Evolutionary conservation across 1,140 invertebrate species (phyloP), one percentile per base, ranked within the genome.

Genomic region (Grapholita molesta): DNA sequence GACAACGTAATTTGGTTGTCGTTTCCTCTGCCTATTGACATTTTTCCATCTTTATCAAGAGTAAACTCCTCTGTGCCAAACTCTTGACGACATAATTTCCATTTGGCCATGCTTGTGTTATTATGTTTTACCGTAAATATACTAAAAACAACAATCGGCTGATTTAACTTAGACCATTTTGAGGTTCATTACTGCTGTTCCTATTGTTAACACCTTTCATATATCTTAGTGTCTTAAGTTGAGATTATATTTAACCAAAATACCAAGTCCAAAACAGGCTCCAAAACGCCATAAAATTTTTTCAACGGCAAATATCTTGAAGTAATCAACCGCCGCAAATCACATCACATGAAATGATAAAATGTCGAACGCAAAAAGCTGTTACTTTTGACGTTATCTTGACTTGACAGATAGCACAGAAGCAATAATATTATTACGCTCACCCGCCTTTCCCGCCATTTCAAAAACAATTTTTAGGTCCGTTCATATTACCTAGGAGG

Each of bases 11-110:
- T 80, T 15, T 69, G 82, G 72, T 89, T 91, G 23, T 82, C 71
- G 4, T 71, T 48, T 33, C 80, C 83, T 76, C 87, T 74, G 28
- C 88, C 88, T 18, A 91, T 74, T 23, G 83, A 83, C 21, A 86
- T 70, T 71, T 83, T 78, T 38, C 84, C 80, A 7, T 79, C 84
- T 73, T 85, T 81, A 9, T 65, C 48, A 21, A 89, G 73, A 48
- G 74, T 73, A 68, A 72, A 83, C 70, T 82, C 79, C 67, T 90
- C 86, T 66, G 67, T 72, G 42, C 86, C 80, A 75, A 74, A 86
- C 21, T 66, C 68, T 79, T 84, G 81, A 3, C 89, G 77, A 73
- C 70, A 74, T 73, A 91, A 73, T 68, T 88, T 91, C 89, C 89
- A 91, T 64, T 82, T 84, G 72, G 80, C 75, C 88, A 90, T 90